These are phyloP conservation scores for Drosophila recens DNA, from an alignment of 2,888 invertebrate genomes.

Conservation along the genomic window DNA sequence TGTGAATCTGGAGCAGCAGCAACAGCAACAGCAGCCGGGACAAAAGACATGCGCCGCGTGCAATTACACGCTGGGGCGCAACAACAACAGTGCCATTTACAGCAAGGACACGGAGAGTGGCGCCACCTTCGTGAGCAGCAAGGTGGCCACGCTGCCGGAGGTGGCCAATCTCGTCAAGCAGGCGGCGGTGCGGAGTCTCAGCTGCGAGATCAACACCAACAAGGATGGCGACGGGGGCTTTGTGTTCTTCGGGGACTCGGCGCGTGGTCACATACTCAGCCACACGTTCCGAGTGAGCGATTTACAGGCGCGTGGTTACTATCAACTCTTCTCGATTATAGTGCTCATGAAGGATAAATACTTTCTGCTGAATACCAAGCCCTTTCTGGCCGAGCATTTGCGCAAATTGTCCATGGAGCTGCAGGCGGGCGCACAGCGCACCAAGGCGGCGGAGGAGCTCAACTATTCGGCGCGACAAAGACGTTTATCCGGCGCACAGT, in stretches of 20 bases:
- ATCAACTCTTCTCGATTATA: slow-evolving; percentile 94
- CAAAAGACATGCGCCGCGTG: slow-evolving; percentile 86
- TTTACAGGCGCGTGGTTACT: slow-evolving; percentile 93
- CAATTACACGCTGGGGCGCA: slow-evolving; percentile 87
- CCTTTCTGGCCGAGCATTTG: slow-evolving; percentile 91
- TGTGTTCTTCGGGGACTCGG: slow-evolving; percentile 95
- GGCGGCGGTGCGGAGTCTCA: slow-evolving; percentile 93
- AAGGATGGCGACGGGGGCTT: slow-evolving; percentile 90
- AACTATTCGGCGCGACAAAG: slow-evolving; percentile 89
- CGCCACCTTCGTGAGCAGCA: slow-evolving; percentile 91
- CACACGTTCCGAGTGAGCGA: slow-evolving; percentile 95
- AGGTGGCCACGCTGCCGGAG: slow-evolving; percentile 90
- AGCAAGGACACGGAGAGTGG: slow-evolving; percentile 89
- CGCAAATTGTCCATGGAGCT: slow-evolving; percentile 89
- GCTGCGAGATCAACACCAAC: slow-evolving; percentile 91
- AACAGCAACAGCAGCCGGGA: slow-evolving; percentile 65
- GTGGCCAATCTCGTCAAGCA: slow-evolving; percentile 89
- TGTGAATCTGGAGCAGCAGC: slow-evolving; percentile 83
- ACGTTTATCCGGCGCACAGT: slow-evolving; percentile 88
- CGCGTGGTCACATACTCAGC: slow-evolving; percentile 94
- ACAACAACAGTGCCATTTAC: slow-evolving; percentile 87
- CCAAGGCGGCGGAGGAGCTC: slow-evolving; percentile 90
- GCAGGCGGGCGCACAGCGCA: slow-evolving; percentile 89
- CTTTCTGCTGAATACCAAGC: slow-evolving; percentile 91
- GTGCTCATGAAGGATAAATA: slow-evolving; percentile 95